Evolutionary conservation across 2,888 invertebrate species (phyloP).

Genomic region (Parascotia fuliginaria): DNA sequence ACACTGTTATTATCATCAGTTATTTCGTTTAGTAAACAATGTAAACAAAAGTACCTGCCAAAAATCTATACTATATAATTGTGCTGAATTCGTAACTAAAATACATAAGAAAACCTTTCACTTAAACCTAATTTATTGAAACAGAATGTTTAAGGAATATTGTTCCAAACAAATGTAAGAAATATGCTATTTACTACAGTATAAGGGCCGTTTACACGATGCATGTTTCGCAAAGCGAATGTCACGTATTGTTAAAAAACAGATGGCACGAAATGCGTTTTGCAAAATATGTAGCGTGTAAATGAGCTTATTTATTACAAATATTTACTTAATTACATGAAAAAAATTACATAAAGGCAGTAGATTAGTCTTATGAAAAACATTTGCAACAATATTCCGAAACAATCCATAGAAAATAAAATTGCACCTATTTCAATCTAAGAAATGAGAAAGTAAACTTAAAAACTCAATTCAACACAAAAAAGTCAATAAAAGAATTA

Average conservation of each 20-base stretch:
- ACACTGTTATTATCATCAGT: too few relatives aligned
- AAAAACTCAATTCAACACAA: slow-evolving; percentile 19
- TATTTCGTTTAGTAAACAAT: too few relatives aligned
- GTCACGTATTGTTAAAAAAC: neutral
- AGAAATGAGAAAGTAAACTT: slow-evolving; percentile 17
- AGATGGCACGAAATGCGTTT: too few relatives aligned
- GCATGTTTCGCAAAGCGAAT: neutral
- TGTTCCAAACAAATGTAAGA: neutral
- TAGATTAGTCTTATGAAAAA: too few relatives aligned
- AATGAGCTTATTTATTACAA: too few relatives aligned
- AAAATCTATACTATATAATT: too few relatives aligned
- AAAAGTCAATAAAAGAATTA: neutral
- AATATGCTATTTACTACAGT: neutral
- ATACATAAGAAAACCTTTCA: slow-evolving; percentile 15
- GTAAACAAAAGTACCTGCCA: too few relatives aligned
- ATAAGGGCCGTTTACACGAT: neutral
- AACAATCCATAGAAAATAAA: slow-evolving; percentile 34
- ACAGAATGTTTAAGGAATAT: slow-evolving; percentile 26
- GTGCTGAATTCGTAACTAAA: slow-evolving; percentile 37
- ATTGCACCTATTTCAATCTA: slow-evolving; percentile 47
- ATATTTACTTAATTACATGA: too few relatives aligned
- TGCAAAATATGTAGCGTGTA: too few relatives aligned
- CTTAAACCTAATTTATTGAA: slow-evolving; percentile 26
- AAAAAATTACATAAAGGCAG: too few relatives aligned
- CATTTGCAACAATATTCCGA: slow-evolving; percentile 22